These are phyloP conservation scores for Grallaria varia DNA, from an alignment of 2,113 vertebrate species.

Conservation along the genomic window DNA sequence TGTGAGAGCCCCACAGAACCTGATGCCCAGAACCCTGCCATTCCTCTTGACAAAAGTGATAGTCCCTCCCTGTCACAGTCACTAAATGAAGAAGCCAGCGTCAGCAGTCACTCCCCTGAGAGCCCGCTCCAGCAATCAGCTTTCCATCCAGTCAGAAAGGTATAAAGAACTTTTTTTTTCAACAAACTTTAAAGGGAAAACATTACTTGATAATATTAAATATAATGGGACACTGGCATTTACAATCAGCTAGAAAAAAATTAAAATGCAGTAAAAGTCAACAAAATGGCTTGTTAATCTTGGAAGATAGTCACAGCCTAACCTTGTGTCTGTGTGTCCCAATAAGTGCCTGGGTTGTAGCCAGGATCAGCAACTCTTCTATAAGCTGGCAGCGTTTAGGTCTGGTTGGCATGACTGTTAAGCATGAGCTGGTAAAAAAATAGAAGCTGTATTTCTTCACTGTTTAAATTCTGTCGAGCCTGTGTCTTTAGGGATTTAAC, in stretches of 20 bases:
- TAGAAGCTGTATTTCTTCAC: background rate
- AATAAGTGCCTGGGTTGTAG: background rate
- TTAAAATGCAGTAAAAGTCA: background rate
- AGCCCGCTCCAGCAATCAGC: constrained; percentile 40
- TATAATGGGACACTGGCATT: background rate
- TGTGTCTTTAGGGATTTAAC: background rate
- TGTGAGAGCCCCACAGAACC: constrained; percentile 61
- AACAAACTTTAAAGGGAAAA: background rate
- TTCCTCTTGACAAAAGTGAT: constrained; percentile 56
- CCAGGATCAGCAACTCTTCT: background rate
- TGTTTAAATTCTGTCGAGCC: background rate
- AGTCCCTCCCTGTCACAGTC: constrained; percentile 42
- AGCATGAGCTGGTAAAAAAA: background rate
- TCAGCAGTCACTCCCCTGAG: constrained; percentile 46
- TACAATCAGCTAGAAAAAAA: background rate
- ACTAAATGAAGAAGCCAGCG: constrained; percentile 59
- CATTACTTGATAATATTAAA: background rate
- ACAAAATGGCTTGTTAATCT: background rate
- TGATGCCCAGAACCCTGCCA: constrained; percentile 63
- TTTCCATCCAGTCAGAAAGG: constrained; percentile 74
- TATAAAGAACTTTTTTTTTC: constrained; percentile 17
- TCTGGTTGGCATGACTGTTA: background rate
- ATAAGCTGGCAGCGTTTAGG: background rate
- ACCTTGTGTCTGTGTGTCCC: background rate
- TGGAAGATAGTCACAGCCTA: background rate